These are phyloP conservation scores for Taphrorychus bicolor DNA, from an alignment of 2,888 invertebrate species.

Conservation along the genomic window DNA sequence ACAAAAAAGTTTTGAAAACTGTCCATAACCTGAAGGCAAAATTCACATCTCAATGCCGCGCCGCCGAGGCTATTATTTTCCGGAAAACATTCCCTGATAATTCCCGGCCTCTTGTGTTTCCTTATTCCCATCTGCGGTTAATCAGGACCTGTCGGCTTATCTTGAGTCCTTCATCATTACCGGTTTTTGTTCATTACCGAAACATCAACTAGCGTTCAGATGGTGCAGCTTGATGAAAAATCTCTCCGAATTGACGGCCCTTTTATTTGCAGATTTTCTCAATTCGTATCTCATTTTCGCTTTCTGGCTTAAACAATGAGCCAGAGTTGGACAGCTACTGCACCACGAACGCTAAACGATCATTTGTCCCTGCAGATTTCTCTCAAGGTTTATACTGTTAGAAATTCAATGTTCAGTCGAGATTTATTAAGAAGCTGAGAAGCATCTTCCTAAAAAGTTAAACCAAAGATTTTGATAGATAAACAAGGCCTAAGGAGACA, in stretches of 20 bases:
- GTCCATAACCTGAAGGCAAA: background rate
- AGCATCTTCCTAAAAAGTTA: background rate
- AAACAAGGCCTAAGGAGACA: background rate
- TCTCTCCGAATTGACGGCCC: slow-evolving; percentile 60
- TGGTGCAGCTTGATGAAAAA: slow-evolving; percentile 60
- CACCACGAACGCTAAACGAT: background rate
- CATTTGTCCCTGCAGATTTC: background rate
- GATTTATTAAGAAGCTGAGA: background rate
- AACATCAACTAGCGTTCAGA: slow-evolving; percentile 57
- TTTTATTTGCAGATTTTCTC: slow-evolving; percentile 61
- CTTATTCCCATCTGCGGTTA: slow-evolving; percentile 55
- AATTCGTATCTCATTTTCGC: slow-evolving; percentile 61
- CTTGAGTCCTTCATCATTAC: slow-evolving; percentile 58
- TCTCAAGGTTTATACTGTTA: background rate
- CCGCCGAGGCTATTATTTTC: background rate
- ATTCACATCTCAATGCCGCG: background rate
- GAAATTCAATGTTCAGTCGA: too few species aligned
- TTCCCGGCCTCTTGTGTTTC: slow-evolving; percentile 27
- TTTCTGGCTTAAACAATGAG: slow-evolving; percentile 51
- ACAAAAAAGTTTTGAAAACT: too few species aligned
- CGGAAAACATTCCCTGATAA: background rate
- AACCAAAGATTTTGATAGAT: too few species aligned
- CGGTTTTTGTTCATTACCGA: slow-evolving; percentile 61
- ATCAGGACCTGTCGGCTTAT: slow-evolving; percentile 55
- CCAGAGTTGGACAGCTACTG: slow-evolving; percentile 9